A percentile compares a stretch with the other conserved stretches of the same genome.
Conservation (phyloP, 2,113 vertebrate genomes). For the Neotoma lepida region DNA sequence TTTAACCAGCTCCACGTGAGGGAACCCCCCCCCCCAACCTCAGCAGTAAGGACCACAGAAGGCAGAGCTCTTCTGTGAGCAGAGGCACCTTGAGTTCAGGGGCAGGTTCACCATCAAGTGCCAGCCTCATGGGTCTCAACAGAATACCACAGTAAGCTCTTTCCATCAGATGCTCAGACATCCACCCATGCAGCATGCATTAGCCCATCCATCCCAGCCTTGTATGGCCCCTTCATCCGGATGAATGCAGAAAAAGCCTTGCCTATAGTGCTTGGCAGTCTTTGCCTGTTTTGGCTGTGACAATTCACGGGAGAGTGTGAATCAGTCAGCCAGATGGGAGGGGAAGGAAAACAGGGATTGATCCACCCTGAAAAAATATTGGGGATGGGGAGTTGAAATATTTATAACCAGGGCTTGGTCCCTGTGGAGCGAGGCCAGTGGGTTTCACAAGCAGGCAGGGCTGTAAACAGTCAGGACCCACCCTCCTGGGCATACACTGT, state of each 20-base stretch:
- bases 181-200: not conserved
- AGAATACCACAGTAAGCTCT: not conserved
- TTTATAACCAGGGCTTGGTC: slow-evolving; percentile 48
- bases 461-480: slow-evolving; percentile 49
- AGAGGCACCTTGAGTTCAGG: slow-evolving; percentile 39
- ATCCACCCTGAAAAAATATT: slow-evolving; percentile 45
- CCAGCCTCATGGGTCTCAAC: not conserved
- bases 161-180: not conserved
- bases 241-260: slow-evolving; percentile 41
- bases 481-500: slow-evolving; percentile 4
- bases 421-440: not conserved
- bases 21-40: slow-evolving; percentile 34
- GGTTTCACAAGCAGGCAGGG: slow-evolving; percentile 59
- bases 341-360: slow-evolving; percentile 41
- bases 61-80: not conserved
- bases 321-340: slow-evolving; percentile 32
- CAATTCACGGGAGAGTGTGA: slow-evolving; percentile 30
- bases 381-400: slow-evolving; percentile 41
- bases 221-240: slow-evolving; percentile 7
- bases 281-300: slow-evolving; percentile 11
- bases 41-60: not conserved
- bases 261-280: slow-evolving; percentile 15
- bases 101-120: not conserved
- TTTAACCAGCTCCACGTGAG: slow-evolving; percentile 75
- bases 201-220: not conserved